These are phyloP conservation scores for Drosophila bunnanda DNA, from an alignment of 2,888 invertebrate species.

Conservation along the genomic window DNA sequence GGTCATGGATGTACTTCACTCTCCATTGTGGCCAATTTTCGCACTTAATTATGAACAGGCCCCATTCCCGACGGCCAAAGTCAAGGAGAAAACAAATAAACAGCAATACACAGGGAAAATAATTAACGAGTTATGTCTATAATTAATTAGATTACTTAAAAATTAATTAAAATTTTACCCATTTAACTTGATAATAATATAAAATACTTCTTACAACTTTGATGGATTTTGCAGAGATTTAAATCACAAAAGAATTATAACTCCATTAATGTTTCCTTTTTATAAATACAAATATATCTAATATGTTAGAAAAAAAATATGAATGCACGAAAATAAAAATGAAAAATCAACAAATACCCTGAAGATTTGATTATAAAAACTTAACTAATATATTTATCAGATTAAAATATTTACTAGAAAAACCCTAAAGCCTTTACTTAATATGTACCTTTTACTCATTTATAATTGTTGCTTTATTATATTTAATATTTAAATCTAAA, in stretches of 20 bases:
- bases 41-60: constrained; percentile 73
- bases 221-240: background rate
- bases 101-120: constrained; percentile 42
- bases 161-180: background rate
- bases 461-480: background rate
- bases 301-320: too few relatives aligned
- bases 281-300: too few relatives aligned
- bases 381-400: too few relatives aligned
- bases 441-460: background rate
- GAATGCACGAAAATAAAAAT: too few relatives aligned
- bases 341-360: too few relatives aligned
- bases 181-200: background rate
- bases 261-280: too few relatives aligned
- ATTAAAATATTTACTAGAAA: too few relatives aligned
- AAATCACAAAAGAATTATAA: too few relatives aligned
- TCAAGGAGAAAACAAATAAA: constrained; percentile 41
- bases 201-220: background rate
- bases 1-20: constrained; percentile 16
- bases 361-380: too few relatives aligned
- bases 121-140: too few relatives aligned
- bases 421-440: background rate
- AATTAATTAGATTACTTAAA: background rate
- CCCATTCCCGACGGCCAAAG: constrained; percentile 26
- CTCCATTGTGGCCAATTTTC: constrained; percentile 64
- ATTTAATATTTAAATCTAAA: background rate